These are phyloP conservation scores for Drosophila busckii DNA, from an alignment of 1,140 invertebrate species.

Conservation along the genomic window DNA sequence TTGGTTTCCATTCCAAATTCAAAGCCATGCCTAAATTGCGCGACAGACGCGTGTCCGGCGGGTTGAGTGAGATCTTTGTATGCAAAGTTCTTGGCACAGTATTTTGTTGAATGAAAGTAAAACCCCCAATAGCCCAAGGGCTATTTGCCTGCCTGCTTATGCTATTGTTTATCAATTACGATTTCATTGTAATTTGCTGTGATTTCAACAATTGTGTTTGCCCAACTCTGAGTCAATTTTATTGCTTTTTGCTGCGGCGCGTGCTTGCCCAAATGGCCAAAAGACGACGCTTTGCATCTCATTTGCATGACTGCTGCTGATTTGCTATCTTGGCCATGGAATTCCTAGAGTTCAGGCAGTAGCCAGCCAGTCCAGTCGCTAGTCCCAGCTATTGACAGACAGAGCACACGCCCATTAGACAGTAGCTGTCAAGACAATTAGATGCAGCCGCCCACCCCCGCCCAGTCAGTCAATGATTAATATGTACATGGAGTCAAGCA, in stretches of 20 bases:
- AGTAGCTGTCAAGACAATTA: constrained; percentile 44
- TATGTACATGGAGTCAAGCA: constrained; percentile 19
- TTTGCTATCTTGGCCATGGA: not conserved
- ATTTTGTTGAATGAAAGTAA: constrained; percentile 62
- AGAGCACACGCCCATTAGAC: constrained; percentile 32
- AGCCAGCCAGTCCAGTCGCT: constrained; percentile 3
- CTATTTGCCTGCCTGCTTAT: no score
- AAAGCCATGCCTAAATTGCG: no score
- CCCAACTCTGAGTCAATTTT: no score
- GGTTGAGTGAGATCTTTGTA: constrained; percentile 11
- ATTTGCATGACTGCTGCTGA: no score
- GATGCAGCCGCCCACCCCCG: constrained; percentile 14
- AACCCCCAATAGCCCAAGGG: constrained; percentile 11
- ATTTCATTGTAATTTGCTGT: not conserved
- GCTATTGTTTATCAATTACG: not conserved
- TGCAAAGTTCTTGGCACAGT: constrained; percentile 45
- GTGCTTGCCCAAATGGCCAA: no score
- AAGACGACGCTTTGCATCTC: no score
- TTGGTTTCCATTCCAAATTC: not conserved
- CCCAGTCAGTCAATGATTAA: constrained; percentile 24
- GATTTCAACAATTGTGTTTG: not conserved
- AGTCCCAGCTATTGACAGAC: constrained; percentile 15
- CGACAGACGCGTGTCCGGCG: constrained; percentile 12
- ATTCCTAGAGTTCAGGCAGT: not conserved
- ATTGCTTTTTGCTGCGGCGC: constrained; percentile 3